Evolutionary conservation across 2,888 invertebrate species (phyloP), one percentile per base, ranked within the genome.

Genomic region (Melieria omissa): DNA sequence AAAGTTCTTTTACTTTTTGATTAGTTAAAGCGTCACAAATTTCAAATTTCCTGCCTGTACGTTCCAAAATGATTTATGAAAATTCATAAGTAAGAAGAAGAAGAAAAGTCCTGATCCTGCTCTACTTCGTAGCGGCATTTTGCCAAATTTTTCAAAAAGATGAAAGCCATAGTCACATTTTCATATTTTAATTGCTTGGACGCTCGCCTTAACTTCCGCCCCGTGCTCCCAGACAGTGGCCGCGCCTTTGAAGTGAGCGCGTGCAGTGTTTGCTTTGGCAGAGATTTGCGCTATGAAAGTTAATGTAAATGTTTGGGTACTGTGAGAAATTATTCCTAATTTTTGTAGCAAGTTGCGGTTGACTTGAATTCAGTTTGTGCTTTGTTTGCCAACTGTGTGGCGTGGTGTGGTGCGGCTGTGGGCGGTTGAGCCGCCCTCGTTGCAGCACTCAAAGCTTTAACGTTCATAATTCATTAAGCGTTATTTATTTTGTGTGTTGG

Each of bases 161-260:
- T 81, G 81, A 81, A 81, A 81, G 82, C 82, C 82, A 78, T 81
- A 80, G 78, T 5, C 14, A 57, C 16, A 81, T 79, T 81, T 82
- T 83, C 81, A 83, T 82, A 82, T 82, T 83, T 82, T 82, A 82
- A 82, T 82, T 82, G 82, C 82, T 82, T 83, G 82, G 81, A 29
- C 29, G 29, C 29, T 29, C 29, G 29, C 29, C 29, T 29, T 29
- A 29, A 29, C 29, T 29, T 29, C 29, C 29, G 29, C 29, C 29
- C 29, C 29, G 29, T 29, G 29, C 29, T 3, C 29, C 29, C 1
- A 29, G 29, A 29, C 29, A 3, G 29, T 29, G 29, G 29, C 29
- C 29, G 52, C n/a, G 12, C 76, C 78, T 81, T 81, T 81, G 82
- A 83, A 78, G 81, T 81, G 46, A 63, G 65, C 54, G 45, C 55